Evolutionary conservation across 2,113 vertebrate species (phyloP).

Genomic region (Sminthopsis crassicaudata): DNA sequence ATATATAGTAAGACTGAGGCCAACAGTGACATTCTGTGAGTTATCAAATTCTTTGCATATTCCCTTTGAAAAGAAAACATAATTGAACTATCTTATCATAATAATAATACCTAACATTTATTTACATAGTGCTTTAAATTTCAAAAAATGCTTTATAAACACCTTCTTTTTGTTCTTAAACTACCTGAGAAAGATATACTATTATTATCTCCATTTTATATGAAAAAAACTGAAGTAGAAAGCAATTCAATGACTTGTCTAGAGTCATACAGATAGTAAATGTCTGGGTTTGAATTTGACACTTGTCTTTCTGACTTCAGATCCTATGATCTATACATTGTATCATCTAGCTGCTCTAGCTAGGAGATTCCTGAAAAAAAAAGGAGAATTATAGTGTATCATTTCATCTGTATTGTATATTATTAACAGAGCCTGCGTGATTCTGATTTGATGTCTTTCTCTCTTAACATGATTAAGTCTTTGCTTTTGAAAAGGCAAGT

Average conservation of each 20-base stretch:
- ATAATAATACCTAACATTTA: not conserved
- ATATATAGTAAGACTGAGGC: not conserved
- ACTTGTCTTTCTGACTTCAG: not conserved
- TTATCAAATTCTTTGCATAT: not conserved
- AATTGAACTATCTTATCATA: not conserved
- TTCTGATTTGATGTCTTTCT: not conserved
- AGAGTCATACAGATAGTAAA: not conserved
- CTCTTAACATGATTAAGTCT: constrained; percentile 15
- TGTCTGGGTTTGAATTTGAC: not conserved
- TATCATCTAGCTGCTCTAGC: not conserved
- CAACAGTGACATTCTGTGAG: not conserved
- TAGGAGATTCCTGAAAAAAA: not conserved
- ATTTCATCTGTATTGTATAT: not conserved
- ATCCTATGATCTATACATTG: not conserved
- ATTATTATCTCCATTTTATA: not conserved
- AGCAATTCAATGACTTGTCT: not conserved
- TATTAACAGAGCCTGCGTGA: not conserved
- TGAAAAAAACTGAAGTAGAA: not conserved
- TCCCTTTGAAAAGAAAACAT: not conserved
- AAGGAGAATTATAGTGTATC: not conserved
- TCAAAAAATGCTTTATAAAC: not conserved
- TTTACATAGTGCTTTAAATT: not conserved
- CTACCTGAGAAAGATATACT: not conserved
- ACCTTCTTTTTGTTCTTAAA: not conserved
- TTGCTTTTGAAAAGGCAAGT: not conserved